Base-by-base conservation (phyloP, 1,140 invertebrate species). In the Cydia fagiglandana region DNA sequence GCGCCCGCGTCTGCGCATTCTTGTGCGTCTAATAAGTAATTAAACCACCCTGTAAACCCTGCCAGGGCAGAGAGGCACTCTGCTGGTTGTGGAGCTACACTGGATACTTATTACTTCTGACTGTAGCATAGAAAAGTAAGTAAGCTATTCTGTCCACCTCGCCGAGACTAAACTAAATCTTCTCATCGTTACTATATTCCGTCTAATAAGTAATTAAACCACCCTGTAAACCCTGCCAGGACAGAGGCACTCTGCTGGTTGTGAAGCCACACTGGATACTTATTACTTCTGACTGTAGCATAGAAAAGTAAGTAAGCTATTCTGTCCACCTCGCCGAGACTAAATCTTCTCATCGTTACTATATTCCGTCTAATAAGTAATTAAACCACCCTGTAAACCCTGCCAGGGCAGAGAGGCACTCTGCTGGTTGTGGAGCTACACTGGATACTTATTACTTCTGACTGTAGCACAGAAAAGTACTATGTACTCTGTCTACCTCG, bases 1-100 rank as follows among this genome's bases (percentile, higher is more conserved):
- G 74, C 73, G 47, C 45, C 47, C 20, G 20, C 41, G 73, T 53
- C 73, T 45, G 73, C 76, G 81, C 84, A 89, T 89, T 87, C 83
- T 83, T 84, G 82, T 73, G 82, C 87, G 85, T 84, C 83, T 89
- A 85, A 84, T 84, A 87, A 85, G 77, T 88, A 88, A 89, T 86
- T 87, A 89, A 87, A 81, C 73, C 73, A 82, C 83, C 77, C 75
- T 66, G 78, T 79, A 75, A 64, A 76, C 73, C 76, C 78, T 61
- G 74, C 34, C 77, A 41, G 20, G 38, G 20, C 28, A n/a, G 56
- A 24, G 56, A 61, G 15, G 53, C n/a, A 56, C 7, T 56, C 53
- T n/a, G n/a, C 4, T 56, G 5, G 53, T 56, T 56, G 13, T 50
- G 15, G 13, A 50, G 13, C 15, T 50, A 15, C 4, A n/a, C 53